These are phyloP conservation scores for Drosophila pseudotakahashii DNA, from an alignment of 2,888 invertebrate species.

Conservation along the genomic window DNA sequence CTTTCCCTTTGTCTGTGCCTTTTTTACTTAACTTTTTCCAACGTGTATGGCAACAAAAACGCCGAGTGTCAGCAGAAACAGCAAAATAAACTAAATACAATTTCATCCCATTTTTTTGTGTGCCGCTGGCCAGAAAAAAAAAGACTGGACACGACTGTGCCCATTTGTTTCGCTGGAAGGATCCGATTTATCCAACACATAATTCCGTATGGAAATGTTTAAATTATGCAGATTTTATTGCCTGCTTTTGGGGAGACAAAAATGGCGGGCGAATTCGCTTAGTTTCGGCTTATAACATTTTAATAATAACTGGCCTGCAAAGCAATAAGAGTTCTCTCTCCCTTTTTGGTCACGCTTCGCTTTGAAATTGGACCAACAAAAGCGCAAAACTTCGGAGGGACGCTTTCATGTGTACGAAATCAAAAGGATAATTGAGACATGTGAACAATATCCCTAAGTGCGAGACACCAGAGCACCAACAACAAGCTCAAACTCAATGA, in stretches of 20 bases:
- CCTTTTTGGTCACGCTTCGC: slow-evolving; percentile 23
- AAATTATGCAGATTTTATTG: slow-evolving; percentile 47
- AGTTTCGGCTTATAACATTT: slow-evolving; percentile 10
- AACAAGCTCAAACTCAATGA: slow-evolving; percentile 26
- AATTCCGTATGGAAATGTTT: slow-evolving; percentile 41
- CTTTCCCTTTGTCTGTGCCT: slow-evolving; percentile 11
- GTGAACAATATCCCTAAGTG: slow-evolving; percentile 76
- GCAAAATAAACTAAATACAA: slow-evolving; percentile 53
- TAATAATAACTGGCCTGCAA: slow-evolving; percentile 28
- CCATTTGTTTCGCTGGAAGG: slow-evolving; percentile 24
- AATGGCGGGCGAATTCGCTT: not conserved
- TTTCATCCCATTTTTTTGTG: slow-evolving; percentile 31
- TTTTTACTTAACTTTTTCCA: slow-evolving; percentile 30
- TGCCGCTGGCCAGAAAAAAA: slow-evolving; percentile 6
- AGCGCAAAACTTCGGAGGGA: slow-evolving; percentile 36
- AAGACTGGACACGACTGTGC: slow-evolving; percentile 20
- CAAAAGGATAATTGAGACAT: slow-evolving; percentile 77
- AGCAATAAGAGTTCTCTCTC: not conserved
- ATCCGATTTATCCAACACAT: slow-evolving; percentile 43
- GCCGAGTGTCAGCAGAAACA: slow-evolving; percentile 64
- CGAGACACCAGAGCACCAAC: slow-evolving; percentile 42
- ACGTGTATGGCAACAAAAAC: slow-evolving; percentile 49
- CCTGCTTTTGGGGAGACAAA: slow-evolving; percentile 2
- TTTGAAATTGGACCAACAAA: slow-evolving; percentile 64
- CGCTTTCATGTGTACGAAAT: slow-evolving; percentile 48